Evolutionary conservation across 2,797 vertebrate species (phyloP).

Genomic region (Hylomyscus alleni): DNA sequence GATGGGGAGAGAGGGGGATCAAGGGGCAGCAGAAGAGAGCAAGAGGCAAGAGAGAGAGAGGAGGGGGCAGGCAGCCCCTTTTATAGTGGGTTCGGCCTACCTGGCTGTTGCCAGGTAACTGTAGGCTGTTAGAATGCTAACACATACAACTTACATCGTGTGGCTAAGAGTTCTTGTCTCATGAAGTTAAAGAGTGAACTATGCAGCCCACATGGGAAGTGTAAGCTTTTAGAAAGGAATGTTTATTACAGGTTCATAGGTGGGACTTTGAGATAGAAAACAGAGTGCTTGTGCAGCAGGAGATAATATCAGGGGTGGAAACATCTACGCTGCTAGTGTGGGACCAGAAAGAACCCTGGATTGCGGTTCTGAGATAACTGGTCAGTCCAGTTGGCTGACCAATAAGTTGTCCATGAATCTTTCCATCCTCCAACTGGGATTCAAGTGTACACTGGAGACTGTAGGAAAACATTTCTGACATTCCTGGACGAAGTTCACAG

Average conservation of each 20-base stretch:
- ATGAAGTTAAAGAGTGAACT: background rate
- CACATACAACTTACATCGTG: background rate
- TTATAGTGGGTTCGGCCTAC: no score
- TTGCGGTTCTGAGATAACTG: background rate
- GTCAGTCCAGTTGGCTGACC: background rate
- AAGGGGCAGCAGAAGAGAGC: no score
- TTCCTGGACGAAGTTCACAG: background rate
- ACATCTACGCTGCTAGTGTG: background rate
- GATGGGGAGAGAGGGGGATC: no score
- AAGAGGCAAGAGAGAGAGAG: no score
- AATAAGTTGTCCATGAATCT: background rate
- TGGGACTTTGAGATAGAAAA: background rate
- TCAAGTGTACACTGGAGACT: background rate
- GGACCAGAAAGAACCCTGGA: background rate
- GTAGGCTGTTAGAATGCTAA: no score
- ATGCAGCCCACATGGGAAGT: background rate
- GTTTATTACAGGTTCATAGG: background rate
- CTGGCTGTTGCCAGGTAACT: no score
- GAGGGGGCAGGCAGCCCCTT: no score
- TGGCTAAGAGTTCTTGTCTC: background rate
- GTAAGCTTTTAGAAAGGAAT: background rate
- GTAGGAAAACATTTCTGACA: background rate
- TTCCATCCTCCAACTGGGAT: background rate
- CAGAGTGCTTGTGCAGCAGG: background rate
- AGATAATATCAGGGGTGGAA: rapidly evolving